Percentiles rank a stretch among this genome's conserved stretches.
Conservation (phyloP, 2,113 vertebrate species). For the Steatornis caripensis region DNA sequence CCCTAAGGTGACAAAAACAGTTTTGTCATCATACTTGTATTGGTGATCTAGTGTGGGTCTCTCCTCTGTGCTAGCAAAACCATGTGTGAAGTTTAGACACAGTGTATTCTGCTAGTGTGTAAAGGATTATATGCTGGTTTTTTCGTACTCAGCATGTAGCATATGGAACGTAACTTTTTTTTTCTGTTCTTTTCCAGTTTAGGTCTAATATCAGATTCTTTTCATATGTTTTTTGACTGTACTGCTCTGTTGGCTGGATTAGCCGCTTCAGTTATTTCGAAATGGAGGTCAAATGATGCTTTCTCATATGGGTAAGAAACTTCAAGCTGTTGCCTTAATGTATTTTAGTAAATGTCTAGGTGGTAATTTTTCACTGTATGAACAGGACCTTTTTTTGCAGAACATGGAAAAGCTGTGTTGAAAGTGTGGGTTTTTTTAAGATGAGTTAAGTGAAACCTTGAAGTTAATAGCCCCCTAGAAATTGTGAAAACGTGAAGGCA, state of each 20-base stretch:
- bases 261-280: conserved; percentile 96
- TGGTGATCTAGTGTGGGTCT: not conserved
- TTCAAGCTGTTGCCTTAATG: not conserved
- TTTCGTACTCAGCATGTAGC: not conserved
- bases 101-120: not conserved
- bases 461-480: not conserved
- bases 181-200: conserved; percentile 80
- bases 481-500: not conserved
- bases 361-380: not conserved
- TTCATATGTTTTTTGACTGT: conserved; percentile 99
- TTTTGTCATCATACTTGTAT: not conserved
- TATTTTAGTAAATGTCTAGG: not conserved
- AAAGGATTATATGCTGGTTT: not conserved
- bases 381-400: not conserved
- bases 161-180: not conserved
- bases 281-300: conserved; percentile 95
- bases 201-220: conserved; percentile 98
- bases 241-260: conserved; percentile 95
- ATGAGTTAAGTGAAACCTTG: not conserved
- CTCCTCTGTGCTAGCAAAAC: not conserved
- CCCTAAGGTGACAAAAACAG: not conserved
- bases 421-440: not conserved
- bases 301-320: conserved; percentile 95
- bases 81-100: not conserved
- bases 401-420: not conserved